A percentile compares a stretch with the other conserved stretches of the same genome.
These are phyloP conservation scores for Xestobium rufovillosum DNA, from an alignment of 2,888 invertebrate species.

Conservation along the genomic window DNA sequence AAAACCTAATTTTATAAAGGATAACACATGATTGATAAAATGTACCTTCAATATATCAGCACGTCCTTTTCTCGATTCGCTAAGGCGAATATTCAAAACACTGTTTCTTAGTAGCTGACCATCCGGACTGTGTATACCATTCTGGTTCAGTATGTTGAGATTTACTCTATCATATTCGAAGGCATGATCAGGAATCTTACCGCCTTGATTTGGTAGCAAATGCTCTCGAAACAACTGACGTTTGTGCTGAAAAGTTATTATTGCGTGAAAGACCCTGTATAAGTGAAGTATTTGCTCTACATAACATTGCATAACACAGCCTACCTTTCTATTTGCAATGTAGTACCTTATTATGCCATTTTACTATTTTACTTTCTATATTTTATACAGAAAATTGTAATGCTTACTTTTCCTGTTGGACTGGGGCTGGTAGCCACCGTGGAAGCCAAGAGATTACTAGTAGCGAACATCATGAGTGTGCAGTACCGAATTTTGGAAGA, in stretches of 20 bases:
- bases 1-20: too few relatives aligned
- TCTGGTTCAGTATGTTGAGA: slow-evolving; percentile 53
- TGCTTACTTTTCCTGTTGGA: slow-evolving; percentile 10
- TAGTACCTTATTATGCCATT: too few relatives aligned
- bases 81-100: not conserved
- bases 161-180: slow-evolving; percentile 53
- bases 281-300: too few relatives aligned
- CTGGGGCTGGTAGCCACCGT: slow-evolving; percentile 3
- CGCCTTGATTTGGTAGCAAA: slow-evolving; percentile 53
- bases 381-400: too few relatives aligned
- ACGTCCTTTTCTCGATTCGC: too few relatives aligned
- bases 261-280: too few relatives aligned
- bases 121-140: slow-evolving; percentile 54
- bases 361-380: too few relatives aligned
- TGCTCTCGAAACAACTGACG: slow-evolving; percentile 58
- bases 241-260: slow-evolving; percentile 43
- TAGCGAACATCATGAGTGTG: slow-evolving; percentile 9
- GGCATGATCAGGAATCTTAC: slow-evolving; percentile 57
- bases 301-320: too few relatives aligned
- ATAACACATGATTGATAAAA: too few relatives aligned
- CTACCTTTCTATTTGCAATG: too few relatives aligned
- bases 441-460: slow-evolving; percentile 8
- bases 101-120: slow-evolving; percentile 38
- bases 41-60: too few relatives aligned
- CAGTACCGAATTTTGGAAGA: slow-evolving; percentile 11